Evolutionary conservation across 2,888 invertebrate genomes (phyloP).

Genomic region (Euproctis similis): DNA sequence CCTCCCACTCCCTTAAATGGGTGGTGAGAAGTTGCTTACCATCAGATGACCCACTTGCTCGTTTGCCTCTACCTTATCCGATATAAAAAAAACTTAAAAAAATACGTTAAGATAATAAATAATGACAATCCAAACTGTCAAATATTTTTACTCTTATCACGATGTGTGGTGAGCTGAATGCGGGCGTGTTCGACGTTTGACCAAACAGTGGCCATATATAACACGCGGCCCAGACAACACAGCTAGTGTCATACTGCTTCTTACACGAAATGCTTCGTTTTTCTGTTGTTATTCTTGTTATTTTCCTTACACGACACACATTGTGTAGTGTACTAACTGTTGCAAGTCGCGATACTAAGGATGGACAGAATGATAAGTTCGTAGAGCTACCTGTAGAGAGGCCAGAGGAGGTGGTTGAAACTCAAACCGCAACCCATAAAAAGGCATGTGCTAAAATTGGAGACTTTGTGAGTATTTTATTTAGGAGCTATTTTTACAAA

Average conservation of each 20-base stretch:
- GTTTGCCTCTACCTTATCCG: not conserved
- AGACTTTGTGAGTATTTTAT: constrained; percentile 50
- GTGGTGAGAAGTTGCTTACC: not conserved
- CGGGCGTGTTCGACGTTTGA: constrained; percentile 1
- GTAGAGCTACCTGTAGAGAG: constrained; percentile 1
- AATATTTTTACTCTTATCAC: not conserved
- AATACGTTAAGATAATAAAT: not conserved
- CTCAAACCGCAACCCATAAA: constrained; percentile 4
- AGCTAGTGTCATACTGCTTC: constrained; percentile 15
- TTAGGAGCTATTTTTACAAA: no score
- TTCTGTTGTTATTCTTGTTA: constrained; percentile 16
- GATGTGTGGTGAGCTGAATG: not conserved
- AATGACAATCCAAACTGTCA: not conserved
- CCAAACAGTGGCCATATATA: constrained; percentile 26
- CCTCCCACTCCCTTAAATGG: no score
- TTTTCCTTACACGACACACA: constrained; percentile 26
- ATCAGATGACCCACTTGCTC: no score
- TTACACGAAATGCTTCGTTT: constrained; percentile 22
- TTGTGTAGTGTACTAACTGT: constrained; percentile 30
- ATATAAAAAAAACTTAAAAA: not conserved
- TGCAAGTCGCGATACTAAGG: constrained; percentile 11
- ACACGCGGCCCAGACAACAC: constrained; percentile 4
- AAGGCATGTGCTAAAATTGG: constrained; percentile 43
- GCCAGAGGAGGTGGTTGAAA: constrained; percentile 1
- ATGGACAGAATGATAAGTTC: constrained; percentile 8